phyloP scores from a whole-genome alignment of 2,797 vertebrate genomes.

The Kryptolebias ocellatus region DNA sequence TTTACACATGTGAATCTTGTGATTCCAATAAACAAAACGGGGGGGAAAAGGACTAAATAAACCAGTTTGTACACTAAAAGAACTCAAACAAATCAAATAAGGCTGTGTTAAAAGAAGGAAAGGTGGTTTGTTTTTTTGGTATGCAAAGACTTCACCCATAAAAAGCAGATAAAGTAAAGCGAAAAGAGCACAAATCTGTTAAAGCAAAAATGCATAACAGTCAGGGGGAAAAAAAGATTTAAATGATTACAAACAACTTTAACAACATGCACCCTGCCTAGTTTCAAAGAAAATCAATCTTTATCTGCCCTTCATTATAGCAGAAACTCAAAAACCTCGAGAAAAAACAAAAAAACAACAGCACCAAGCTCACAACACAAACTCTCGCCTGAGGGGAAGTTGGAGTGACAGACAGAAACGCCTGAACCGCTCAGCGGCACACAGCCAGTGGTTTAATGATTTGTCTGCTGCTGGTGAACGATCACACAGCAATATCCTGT shows the following conservation, averaged over 20 bases:
- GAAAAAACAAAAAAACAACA: background rate
- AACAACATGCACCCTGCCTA: background rate
- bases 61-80: constrained; percentile 2
- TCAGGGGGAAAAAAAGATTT: background rate
- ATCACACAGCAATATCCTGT: constrained; percentile 77
- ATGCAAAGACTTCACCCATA: background rate
- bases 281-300: constrained; percentile 9
- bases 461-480: constrained; percentile 73
- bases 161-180: constrained; percentile 1
- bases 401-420: constrained; percentile 50
- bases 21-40: constrained; percentile 53
- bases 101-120: constrained; percentile 17
- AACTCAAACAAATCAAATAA: constrained; percentile 22
- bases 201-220: background rate
- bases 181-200: background rate
- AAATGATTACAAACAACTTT: background rate
- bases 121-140: background rate
- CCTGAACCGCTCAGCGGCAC: constrained; percentile 40
- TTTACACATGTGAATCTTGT: constrained; percentile 46
- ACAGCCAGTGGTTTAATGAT: constrained; percentile 73
- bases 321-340: constrained; percentile 11
- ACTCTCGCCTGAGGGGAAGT: constrained; percentile 51
- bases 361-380: constrained; percentile 21
- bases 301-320: background rate
- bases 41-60: background rate